These are phyloP conservation scores for Cetonia aurata DNA, from an alignment of 2,888 invertebrate species.

Conservation along the genomic window DNA sequence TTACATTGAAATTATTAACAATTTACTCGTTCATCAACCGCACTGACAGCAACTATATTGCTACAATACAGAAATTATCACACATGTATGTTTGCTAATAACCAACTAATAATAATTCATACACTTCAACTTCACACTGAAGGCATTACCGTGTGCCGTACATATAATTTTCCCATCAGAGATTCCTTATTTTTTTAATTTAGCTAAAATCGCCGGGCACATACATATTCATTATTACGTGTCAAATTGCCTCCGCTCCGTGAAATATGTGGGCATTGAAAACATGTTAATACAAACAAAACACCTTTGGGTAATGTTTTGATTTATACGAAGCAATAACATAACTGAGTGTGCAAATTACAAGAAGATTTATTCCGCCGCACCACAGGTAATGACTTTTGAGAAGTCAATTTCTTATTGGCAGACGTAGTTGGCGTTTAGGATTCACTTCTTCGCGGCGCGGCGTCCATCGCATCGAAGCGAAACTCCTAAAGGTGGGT, in stretches of 20 bases:
- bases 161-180: conserved; percentile 34
- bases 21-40: conserved; percentile 4
- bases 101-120: conserved; percentile 38
- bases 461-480: too few species aligned
- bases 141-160: conserved; percentile 24
- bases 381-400: conserved; percentile 42
- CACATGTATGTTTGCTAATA: conserved; percentile 28
- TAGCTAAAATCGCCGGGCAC: conserved; percentile 34
- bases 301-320: conserved; percentile 45
- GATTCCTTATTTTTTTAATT: conserved; percentile 39
- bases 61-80: conserved; percentile 21
- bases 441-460: conserved; percentile 16
- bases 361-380: conserved; percentile 41
- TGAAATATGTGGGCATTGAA: conserved; percentile 43
- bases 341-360: conserved; percentile 45
- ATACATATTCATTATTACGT: conserved; percentile 41
- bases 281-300: conserved; percentile 48
- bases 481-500: too few species aligned
- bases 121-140: conserved; percentile 20
- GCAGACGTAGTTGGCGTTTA: conserved; percentile 6
- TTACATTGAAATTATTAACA: conserved; percentile 3
- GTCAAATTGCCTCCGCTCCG: conserved; percentile 38
- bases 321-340: conserved; percentile 46
- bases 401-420: conserved; percentile 46
- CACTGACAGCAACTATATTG: conserved; percentile 21